Percentiles rank a stretch among this genome's conserved stretches.
phyloP scores from a whole-genome alignment of 1,140 invertebrate species.

The Ceratosolen solmsi region DNA sequence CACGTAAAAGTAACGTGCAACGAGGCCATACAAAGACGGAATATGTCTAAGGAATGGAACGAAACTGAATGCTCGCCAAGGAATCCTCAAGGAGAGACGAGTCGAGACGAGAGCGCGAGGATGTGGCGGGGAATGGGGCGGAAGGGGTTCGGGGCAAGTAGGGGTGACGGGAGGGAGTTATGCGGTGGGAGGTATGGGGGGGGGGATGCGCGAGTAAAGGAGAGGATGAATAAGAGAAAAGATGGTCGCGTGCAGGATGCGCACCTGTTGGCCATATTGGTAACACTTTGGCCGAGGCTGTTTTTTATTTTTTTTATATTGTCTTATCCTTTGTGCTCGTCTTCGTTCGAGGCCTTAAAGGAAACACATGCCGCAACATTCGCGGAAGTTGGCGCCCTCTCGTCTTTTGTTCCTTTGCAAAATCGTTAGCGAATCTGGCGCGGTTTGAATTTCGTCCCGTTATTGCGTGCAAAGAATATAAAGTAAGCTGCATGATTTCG shows the following conservation, averaged over 20 bases:
- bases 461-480: too few relatives aligned
- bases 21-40: background rate
- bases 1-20: background rate
- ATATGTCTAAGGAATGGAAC: background rate
- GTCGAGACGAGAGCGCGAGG: too few relatives aligned
- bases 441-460: too few relatives aligned
- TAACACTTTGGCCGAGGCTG: constrained; percentile 44
- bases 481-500: too few relatives aligned
- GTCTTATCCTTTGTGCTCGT: background rate
- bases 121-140: background rate
- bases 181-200: too few relatives aligned
- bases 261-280: constrained; percentile 40
- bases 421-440: background rate
- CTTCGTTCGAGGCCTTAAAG: background rate
- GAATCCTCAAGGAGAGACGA: background rate
- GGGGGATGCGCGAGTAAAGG: background rate
- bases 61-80: background rate
- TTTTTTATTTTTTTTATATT: constrained; percentile 42
- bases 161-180: too few relatives aligned
- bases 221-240: constrained; percentile 43
- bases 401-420: background rate
- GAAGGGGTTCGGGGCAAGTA: background rate
- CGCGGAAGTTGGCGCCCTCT: background rate
- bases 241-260: constrained; percentile 45
- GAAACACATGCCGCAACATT: background rate